phyloP scores from a whole-genome alignment of 1,140 invertebrate genomes.

The Leptoteleia sp. region DNA sequence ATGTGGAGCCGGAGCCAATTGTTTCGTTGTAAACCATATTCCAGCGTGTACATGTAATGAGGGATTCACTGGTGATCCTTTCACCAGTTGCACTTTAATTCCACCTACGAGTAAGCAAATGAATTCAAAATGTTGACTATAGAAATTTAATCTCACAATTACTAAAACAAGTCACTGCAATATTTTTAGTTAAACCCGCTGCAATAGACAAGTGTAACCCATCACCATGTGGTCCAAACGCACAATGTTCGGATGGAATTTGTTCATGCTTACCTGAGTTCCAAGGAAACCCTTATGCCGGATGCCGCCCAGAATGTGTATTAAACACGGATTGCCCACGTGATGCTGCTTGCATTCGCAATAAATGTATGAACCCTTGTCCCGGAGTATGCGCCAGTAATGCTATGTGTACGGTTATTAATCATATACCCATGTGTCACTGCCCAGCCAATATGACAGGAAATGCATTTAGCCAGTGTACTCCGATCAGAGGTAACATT shows the following conservation, averaged over 20 bases:
- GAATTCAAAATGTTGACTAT: no score
- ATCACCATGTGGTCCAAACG: conserved; percentile 88
- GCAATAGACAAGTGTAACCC: conserved; percentile 84
- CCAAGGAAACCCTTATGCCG: conserved; percentile 86
- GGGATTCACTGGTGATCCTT: conserved; percentile 84
- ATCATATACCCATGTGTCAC: conserved; percentile 87
- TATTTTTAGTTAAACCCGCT: conserved; percentile 52
- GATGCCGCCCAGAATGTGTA: conserved; percentile 87
- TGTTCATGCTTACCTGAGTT: conserved; percentile 87
- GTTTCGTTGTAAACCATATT: conserved; percentile 85
- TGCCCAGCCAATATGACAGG: no score
- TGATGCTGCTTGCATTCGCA: conserved; percentile 86
- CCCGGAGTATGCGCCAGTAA: conserved; percentile 86
- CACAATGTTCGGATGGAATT: conserved; percentile 84
- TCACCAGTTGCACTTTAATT: conserved; percentile 71
- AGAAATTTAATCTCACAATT: no score
- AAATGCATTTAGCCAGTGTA: no score
- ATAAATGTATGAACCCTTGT: conserved; percentile 87
- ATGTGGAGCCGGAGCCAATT: conserved; percentile 85
- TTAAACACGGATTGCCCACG: conserved; percentile 87
- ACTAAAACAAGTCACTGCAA: no score
- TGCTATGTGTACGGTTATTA: conserved; percentile 87
- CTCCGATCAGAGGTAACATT: no score
- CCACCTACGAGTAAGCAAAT: conserved; percentile 64
- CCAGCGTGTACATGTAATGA: conserved; percentile 84